phyloP scores from a whole-genome alignment of 2,888 invertebrate species.

The Encarsia formosa region DNA sequence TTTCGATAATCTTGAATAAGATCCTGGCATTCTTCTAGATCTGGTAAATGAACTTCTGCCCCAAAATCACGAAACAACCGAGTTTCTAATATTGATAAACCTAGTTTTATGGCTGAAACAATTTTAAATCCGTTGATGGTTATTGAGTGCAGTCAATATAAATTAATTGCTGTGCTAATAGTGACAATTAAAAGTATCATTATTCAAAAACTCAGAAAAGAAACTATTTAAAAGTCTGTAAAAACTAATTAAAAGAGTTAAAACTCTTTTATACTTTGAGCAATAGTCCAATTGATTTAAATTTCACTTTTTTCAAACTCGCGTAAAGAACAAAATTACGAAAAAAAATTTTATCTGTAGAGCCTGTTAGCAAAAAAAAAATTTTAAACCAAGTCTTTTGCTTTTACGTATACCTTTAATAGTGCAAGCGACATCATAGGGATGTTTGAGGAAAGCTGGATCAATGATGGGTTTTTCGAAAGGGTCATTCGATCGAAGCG shows the following conservation, averaged over 20 bases:
- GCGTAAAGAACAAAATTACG: no score
- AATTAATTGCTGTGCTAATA: no score
- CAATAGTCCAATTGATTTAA: no score
- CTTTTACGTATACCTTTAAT: slow-evolving; percentile 61
- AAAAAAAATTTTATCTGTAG: no score
- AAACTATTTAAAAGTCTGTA: no score
- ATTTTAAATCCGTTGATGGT: slow-evolving; percentile 1
- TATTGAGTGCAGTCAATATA: neutral
- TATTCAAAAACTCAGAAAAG: no score
- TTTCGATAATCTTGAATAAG: slow-evolving; percentile 53
- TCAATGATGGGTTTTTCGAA: slow-evolving; percentile 64
- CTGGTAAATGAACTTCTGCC: slow-evolving; percentile 64
- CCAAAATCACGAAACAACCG: slow-evolving; percentile 59
- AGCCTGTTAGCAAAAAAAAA: no score
- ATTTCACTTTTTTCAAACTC: no score
- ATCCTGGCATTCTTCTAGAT: slow-evolving; percentile 59
- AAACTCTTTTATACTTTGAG: no score
- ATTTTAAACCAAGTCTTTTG: no score
- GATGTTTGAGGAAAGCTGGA: slow-evolving; percentile 67
- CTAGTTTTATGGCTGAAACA: slow-evolving; percentile 58
- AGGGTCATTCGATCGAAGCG: slow-evolving; percentile 57
- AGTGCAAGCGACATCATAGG: slow-evolving; percentile 62
- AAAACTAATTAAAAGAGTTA: no score
- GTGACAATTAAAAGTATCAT: no score
- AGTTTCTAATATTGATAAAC: slow-evolving; percentile 55